Percentiles rank a stretch among this genome's conserved stretches.
Evolutionary conservation across 1,140 invertebrate species (phyloP).

Genomic region (Apolygus lucorum): DNA sequence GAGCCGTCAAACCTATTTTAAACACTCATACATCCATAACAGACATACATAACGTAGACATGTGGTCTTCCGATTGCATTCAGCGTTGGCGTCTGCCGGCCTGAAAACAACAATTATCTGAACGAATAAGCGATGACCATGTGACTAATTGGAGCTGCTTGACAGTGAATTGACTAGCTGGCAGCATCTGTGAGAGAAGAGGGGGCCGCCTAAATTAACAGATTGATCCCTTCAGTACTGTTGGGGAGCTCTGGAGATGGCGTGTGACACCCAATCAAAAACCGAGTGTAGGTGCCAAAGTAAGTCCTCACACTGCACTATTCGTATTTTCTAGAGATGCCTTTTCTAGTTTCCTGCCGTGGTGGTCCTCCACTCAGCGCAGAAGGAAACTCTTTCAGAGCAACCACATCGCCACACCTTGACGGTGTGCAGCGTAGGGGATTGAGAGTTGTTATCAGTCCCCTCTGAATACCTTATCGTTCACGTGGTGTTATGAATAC

Average conservation of each 20-base stretch:
- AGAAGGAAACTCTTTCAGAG: not conserved
- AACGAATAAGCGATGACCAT: not conserved
- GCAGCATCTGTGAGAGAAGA: not conserved
- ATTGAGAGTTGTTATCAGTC: not conserved
- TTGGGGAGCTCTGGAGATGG: not conserved
- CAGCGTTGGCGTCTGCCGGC: too few species aligned
- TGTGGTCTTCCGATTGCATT: too few species aligned
- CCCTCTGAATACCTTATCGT: too few species aligned
- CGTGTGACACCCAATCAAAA: not conserved
- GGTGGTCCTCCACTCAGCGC: not conserved
- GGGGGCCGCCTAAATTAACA: conserved; percentile 2
- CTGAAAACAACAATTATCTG: too few species aligned
- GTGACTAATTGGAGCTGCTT: not conserved
- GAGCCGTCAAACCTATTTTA: too few species aligned
- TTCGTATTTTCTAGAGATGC: not conserved
- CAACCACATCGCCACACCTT: not conserved
- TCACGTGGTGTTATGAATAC: too few species aligned
- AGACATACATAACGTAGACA: too few species aligned
- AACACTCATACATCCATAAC: too few species aligned
- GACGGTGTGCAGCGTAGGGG: not conserved
- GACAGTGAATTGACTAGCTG: conserved; percentile 3
- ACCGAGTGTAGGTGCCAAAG: not conserved
- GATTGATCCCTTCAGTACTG: not conserved
- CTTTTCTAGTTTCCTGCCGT: not conserved
- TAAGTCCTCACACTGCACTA: not conserved